A percentile compares a stretch with the other conserved stretches of the same genome.
Conservation (phyloP, 2,888 invertebrate species). For the Stenchaetothrips biformis region DNA sequence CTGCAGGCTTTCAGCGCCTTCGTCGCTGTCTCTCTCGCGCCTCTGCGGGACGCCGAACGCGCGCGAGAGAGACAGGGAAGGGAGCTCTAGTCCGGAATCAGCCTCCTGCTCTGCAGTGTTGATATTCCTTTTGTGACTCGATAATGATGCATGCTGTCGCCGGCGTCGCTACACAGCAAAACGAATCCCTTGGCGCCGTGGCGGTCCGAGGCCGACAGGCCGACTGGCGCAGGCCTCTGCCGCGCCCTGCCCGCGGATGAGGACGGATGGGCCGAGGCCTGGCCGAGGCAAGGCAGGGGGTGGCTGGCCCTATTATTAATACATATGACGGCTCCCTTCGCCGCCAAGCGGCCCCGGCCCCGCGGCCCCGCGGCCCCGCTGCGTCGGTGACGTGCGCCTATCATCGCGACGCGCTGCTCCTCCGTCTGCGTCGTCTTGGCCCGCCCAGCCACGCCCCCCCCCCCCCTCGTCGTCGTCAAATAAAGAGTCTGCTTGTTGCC, state of each 20-base stretch:
- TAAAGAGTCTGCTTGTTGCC: too few relatives aligned
- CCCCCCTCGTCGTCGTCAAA: too few relatives aligned
- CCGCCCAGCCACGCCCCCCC: too few relatives aligned
- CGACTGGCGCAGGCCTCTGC: background rate
- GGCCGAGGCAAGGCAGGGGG: background rate
- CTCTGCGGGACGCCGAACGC: background rate
- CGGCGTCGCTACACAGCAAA: background rate
- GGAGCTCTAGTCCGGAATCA: background rate
- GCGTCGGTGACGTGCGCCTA: background rate
- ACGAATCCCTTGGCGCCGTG: background rate
- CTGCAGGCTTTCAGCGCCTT: too few relatives aligned
- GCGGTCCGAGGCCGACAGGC: background rate
- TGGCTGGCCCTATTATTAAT: constrained; percentile 8
- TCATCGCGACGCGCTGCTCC: too few relatives aligned
- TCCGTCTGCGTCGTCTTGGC: too few relatives aligned
- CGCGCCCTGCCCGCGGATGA: background rate
- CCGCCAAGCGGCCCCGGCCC: background rate
- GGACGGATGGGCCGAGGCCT: background rate
- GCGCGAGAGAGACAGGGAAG: background rate
- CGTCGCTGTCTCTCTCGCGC: too few relatives aligned
- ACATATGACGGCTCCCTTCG: background rate
- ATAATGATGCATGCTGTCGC: constrained; percentile 23
- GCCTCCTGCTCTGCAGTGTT: background rate
- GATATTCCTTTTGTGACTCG: constrained; percentile 10
- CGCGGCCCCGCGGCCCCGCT: background rate